phyloP scores from a whole-genome alignment of 2,113 vertebrate genomes.

The Rhynchopsitta pachyrhyncha region DNA sequence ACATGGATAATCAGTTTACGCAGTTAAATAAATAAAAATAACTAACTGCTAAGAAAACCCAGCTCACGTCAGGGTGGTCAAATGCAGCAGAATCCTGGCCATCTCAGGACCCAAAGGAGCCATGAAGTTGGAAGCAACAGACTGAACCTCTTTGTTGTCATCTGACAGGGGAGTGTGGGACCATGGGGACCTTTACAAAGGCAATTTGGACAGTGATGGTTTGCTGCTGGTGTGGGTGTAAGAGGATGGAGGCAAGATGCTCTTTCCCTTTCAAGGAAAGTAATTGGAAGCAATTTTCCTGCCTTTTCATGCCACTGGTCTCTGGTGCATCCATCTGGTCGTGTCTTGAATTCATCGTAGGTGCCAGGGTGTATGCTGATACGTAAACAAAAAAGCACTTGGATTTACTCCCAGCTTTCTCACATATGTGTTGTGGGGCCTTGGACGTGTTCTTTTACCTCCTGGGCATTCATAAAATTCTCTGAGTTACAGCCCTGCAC shows the following conservation, averaged over 20 bases:
- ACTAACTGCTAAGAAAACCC: conserved; percentile 23
- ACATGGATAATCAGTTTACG: conserved; percentile 44
- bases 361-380: neutral
- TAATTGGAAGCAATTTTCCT: neutral
- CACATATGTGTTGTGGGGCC: neutral
- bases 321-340: neutral
- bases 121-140: neutral
- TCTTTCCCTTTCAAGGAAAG: neutral
- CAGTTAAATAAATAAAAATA: conserved; percentile 62
- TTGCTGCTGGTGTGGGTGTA: neutral
- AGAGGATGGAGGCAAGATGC: neutral
- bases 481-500: neutral
- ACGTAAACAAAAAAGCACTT: neutral
- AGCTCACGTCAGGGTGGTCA: neutral
- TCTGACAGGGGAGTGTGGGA: neutral
- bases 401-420: conserved; percentile 9
- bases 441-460: neutral
- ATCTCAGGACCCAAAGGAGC: neutral
- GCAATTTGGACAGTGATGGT: neutral
- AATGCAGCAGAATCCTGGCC: neutral
- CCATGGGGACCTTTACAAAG: neutral
- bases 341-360: neutral
- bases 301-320: neutral
- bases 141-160: neutral
- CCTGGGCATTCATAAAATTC: neutral